Conservation (phyloP, 2,797 vertebrate genomes). For the Setipinna tenuifilis region DNA sequence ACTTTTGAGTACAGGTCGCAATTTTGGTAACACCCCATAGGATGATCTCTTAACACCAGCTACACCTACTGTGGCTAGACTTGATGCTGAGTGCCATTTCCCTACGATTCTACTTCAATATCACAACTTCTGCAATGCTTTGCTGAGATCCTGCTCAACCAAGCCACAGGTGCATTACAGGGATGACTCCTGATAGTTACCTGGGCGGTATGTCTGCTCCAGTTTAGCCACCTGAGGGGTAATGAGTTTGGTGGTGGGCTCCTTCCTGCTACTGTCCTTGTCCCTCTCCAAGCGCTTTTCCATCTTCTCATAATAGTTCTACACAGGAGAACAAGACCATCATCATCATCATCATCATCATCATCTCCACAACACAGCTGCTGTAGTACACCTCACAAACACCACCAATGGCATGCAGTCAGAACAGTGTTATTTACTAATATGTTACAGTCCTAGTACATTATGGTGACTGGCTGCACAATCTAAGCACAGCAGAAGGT, state of each 20-base stretch:
- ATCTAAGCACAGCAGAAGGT: no score
- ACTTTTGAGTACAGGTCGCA: no score
- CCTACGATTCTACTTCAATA: not conserved
- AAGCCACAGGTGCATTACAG: not conserved
- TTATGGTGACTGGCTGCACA: no score
- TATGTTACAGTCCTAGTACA: no score
- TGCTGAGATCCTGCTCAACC: not conserved
- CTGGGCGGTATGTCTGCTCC: constrained; percentile 94
- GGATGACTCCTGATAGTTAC: constrained; percentile 59
- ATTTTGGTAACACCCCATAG: not conserved
- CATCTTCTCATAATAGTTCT: constrained; percentile 99
- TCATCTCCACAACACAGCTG: not conserved
- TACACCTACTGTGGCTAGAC: not conserved
- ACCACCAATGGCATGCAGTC: not conserved
- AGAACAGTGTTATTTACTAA: no score
- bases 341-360: not conserved
- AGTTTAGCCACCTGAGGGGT: constrained; percentile 95
- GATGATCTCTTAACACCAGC: not conserved
- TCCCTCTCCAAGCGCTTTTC: constrained; percentile 89
- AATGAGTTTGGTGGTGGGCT: constrained; percentile 93
- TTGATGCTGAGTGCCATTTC: not conserved
- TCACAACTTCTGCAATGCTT: not conserved
- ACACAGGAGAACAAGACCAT: constrained; percentile 3
- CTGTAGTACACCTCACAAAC: not conserved
- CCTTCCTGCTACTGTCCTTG: constrained; percentile 87